Evolutionary conservation across 2,888 invertebrate species (phyloP).

Genomic region (Resseliella maxima): DNA sequence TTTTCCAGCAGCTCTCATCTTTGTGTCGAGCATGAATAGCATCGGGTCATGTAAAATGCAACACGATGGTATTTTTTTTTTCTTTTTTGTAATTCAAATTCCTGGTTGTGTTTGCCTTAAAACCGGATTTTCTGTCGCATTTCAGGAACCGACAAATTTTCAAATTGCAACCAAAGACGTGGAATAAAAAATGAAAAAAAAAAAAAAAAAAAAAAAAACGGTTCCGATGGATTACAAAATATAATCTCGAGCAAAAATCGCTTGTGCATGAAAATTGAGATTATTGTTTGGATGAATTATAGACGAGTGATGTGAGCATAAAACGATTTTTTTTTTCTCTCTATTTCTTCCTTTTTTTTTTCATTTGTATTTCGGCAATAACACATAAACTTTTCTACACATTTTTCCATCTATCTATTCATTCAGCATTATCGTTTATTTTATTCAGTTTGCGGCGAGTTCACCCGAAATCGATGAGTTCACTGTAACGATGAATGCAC

Average conservation of each 20-base stretch:
- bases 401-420: not conserved
- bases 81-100: not conserved
- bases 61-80: not conserved
- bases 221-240: conserved; percentile 22
- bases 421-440: too few relatives aligned
- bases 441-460: not conserved
- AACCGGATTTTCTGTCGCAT: conserved; percentile 34
- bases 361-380: not conserved
- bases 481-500: conserved; percentile 52
- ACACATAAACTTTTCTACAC: not conserved
- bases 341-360: not conserved
- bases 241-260: conserved; percentile 22
- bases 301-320: conserved; percentile 18
- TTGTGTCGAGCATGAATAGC: not conserved
- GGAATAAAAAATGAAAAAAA: not conserved
- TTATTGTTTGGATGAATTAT: conserved; percentile 40
- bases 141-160: conserved; percentile 33
- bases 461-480: conserved; percentile 3
- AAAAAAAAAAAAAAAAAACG: not conserved
- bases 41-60: conserved; percentile 38
- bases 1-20: not conserved
- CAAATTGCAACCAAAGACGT: not conserved
- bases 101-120: not conserved
- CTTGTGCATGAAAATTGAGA: conserved; percentile 47
- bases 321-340: not conserved